phyloP scores from a whole-genome alignment of 2,797 vertebrate genomes.

The Sardinella longiceps region DNA sequence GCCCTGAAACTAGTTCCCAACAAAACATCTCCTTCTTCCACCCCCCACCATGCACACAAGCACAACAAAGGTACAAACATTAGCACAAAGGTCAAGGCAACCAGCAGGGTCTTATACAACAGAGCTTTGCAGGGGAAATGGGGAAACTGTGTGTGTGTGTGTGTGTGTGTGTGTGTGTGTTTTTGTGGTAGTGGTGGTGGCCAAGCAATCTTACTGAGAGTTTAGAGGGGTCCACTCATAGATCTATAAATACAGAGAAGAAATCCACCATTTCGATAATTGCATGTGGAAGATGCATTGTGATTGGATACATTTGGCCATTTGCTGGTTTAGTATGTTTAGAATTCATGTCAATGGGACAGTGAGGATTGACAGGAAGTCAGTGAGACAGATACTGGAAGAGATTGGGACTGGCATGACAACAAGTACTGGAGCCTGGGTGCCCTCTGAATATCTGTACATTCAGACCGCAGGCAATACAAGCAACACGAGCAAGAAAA shows the following conservation, averaged over 20 bases:
- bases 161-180: not conserved
- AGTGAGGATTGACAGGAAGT: no score
- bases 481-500: no score
- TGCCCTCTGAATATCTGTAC: no score
- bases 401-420: no score
- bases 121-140: not conserved
- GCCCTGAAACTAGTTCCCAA: not conserved
- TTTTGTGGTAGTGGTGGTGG: not conserved
- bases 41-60: not conserved
- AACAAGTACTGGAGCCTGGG: no score
- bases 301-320: no score
- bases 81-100: conserved; percentile 1
- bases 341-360: no score
- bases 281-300: no score
- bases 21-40: not conserved
- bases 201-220: not conserved
- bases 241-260: not conserved
- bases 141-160: not conserved
- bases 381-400: no score
- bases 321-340: no score
- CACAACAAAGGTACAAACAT: not conserved
- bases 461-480: no score
- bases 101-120: not conserved
- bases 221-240: not conserved
- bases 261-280: not conserved